Evolutionary conservation across 2,113 vertebrate genomes (phyloP).

Genomic region (Octodon degus): DNA sequence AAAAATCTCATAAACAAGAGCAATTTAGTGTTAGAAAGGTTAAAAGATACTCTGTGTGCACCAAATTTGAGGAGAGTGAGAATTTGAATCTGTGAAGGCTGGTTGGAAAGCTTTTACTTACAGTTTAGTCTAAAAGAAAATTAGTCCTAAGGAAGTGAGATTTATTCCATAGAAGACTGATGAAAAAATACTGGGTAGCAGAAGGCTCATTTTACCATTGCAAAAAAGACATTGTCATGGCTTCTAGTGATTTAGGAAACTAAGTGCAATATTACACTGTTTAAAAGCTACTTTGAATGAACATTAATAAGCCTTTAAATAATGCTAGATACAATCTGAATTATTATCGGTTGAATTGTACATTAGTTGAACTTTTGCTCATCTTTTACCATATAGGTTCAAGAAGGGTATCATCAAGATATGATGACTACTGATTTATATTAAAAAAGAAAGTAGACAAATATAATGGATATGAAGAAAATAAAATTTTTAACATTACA

Average conservation of each 20-base stretch:
- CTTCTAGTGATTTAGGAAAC: background rate
- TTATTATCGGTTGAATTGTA: background rate
- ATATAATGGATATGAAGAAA: too few species aligned
- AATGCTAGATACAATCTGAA: background rate
- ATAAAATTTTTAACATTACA: background rate
- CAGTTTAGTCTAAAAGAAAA: background rate
- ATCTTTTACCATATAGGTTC: too few species aligned
- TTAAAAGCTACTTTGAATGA: background rate
- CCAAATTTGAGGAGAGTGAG: background rate
- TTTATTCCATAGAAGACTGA: background rate
- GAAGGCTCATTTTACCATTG: background rate
- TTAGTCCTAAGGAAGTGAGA: background rate
- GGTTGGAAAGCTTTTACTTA: background rate
- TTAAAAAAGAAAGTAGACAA: too few species aligned
- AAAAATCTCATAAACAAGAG: background rate
- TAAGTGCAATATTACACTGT: background rate
- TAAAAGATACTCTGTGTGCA: background rate
- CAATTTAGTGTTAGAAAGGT: background rate
- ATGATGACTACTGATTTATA: too few species aligned
- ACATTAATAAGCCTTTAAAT: background rate
- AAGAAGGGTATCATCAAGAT: too few species aligned
- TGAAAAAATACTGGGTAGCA: background rate
- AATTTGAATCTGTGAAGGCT: background rate
- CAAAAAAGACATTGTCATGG: background rate
- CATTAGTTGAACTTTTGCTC: too few species aligned